A percentile compares a stretch with the other conserved stretches of the same genome.
Evolutionary conservation across 2,113 vertebrate species (phyloP).

Genomic region (Ciconia boyciana): DNA sequence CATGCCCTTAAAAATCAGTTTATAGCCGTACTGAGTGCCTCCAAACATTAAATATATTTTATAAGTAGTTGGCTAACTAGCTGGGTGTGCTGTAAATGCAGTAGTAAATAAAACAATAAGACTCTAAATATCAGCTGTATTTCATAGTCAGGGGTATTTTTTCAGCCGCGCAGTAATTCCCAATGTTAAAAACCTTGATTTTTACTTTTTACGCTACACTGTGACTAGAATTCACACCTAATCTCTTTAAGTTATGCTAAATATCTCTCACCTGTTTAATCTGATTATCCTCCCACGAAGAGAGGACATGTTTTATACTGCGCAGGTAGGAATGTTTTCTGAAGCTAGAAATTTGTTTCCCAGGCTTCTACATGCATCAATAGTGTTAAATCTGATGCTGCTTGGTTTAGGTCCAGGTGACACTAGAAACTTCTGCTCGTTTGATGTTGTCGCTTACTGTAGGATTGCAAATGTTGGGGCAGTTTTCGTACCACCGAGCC

Average conservation of each 20-base stretch:
- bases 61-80: slow-evolving; percentile 73
- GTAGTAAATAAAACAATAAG: slow-evolving; percentile 70
- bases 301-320: background rate
- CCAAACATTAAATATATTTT: slow-evolving; percentile 71
- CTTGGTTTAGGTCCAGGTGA: background rate
- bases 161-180: slow-evolving; percentile 49
- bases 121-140: slow-evolving; percentile 62
- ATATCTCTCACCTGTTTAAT: slow-evolving; percentile 12
- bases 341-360: background rate
- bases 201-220: background rate
- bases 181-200: slow-evolving; percentile 45
- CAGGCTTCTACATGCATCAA: background rate
- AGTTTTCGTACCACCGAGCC: background rate
- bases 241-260: background rate
- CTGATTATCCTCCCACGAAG: background rate
- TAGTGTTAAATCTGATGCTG: background rate
- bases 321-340: background rate
- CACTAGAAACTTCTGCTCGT: background rate
- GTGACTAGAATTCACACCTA: slow-evolving; percentile 59
- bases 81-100: slow-evolving; percentile 58
- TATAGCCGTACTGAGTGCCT: slow-evolving; percentile 61
- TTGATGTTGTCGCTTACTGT: background rate
- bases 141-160: slow-evolving; percentile 56
- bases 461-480: background rate
- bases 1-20: slow-evolving; percentile 67